phyloP scores from a whole-genome alignment of 2,888 invertebrate genomes.

The Platynereis dumerilii region DNA sequence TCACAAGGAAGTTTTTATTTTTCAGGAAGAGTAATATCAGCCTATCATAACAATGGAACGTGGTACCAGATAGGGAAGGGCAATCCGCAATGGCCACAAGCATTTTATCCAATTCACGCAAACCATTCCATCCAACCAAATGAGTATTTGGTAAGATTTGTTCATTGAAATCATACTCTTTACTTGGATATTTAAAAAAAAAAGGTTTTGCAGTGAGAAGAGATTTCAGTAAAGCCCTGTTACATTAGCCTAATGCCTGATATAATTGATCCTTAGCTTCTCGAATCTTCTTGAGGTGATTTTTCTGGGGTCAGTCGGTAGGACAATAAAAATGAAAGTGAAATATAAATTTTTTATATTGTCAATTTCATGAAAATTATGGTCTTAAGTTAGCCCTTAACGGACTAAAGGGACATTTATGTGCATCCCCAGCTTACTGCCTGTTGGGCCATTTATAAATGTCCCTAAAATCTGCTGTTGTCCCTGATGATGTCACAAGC shows the following conservation, averaged over 20 bases:
- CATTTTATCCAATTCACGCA: constrained; percentile 67
- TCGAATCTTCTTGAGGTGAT: no score
- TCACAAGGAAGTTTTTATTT: background rate
- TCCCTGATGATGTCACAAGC: no score
- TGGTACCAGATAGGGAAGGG: constrained; percentile 65
- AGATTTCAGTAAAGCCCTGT: background rate
- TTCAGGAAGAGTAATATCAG: constrained; percentile 70
- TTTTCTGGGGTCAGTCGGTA: no score
- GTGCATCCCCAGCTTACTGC: no score
- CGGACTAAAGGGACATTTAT: no score
- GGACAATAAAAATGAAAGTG: no score
- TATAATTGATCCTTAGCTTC: no score
- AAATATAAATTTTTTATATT: no score
- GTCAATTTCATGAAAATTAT: no score
- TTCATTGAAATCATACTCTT: background rate
- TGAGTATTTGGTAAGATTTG: constrained; percentile 62
- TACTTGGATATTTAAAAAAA: background rate
- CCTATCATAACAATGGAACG: constrained; percentile 49
- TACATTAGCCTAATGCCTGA: background rate
- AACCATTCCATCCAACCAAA: constrained; percentile 62
- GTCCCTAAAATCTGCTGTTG: no score
- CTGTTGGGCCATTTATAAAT: no score
- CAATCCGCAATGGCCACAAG: constrained; percentile 71
- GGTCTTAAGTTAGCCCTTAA: no score
- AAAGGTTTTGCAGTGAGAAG: background rate